phyloP scores from a whole-genome alignment of 2,888 invertebrate genomes.

The Hemithea aestivaria region DNA sequence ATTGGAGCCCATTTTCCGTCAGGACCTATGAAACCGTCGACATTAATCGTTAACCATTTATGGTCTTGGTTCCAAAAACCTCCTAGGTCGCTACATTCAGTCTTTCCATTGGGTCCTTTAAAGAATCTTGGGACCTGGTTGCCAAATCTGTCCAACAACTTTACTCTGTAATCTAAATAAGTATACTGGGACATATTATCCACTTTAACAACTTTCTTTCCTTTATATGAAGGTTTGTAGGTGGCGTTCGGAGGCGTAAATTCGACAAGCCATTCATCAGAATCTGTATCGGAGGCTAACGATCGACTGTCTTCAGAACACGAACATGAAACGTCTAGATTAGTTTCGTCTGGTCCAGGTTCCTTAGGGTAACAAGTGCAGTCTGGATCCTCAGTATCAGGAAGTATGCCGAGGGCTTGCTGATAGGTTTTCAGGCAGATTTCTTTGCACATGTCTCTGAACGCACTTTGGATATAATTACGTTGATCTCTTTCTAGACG shows the following conservation, averaged over 20 bases:
- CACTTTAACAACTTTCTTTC: slow-evolving; percentile 44
- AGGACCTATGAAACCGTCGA: slow-evolving; percentile 61
- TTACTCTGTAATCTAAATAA: slow-evolving; percentile 64
- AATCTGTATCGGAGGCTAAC: slow-evolving; percentile 58
- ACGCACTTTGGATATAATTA: slow-evolving; percentile 62
- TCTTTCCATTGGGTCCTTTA: slow-evolving; percentile 64
- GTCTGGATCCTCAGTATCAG: slow-evolving; percentile 55
- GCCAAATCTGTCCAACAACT: slow-evolving; percentile 56
- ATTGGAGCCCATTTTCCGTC: slow-evolving; percentile 65
- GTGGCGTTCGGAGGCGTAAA: slow-evolving; percentile 68
- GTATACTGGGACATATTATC: slow-evolving; percentile 57
- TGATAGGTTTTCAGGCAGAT: slow-evolving; percentile 69
- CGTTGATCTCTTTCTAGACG: slow-evolving; percentile 62
- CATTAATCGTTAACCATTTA: slow-evolving; percentile 66
- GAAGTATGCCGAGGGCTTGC: slow-evolving; percentile 63
- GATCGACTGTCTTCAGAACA: slow-evolving; percentile 56
- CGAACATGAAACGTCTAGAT: slow-evolving; percentile 57
- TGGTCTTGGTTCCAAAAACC: slow-evolving; percentile 64
- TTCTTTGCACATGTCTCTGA: slow-evolving; percentile 64
- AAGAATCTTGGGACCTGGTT: slow-evolving; percentile 65
- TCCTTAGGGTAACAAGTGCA: slow-evolving; percentile 57
- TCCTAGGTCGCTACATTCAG: slow-evolving; percentile 67
- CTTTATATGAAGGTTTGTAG: slow-evolving; percentile 52
- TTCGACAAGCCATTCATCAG: slow-evolving; percentile 69
- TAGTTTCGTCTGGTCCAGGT: slow-evolving; percentile 44